Conservation (phyloP, 2,113 vertebrate species). For the Baryphthengus martii region DNA sequence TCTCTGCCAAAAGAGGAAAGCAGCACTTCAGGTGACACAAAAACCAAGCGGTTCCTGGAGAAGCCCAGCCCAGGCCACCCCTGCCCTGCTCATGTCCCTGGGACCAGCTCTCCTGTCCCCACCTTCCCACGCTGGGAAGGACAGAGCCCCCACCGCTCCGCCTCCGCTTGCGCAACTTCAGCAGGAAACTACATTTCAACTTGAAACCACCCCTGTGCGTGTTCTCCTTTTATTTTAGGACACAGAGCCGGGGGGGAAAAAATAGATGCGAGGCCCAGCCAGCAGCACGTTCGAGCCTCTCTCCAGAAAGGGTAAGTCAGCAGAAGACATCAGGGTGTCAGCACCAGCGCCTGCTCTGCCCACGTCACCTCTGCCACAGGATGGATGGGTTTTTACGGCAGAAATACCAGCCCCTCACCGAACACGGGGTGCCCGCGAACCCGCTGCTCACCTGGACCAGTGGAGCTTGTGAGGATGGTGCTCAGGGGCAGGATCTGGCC, state of each 20-base stretch:
- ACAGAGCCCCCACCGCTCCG: rapidly evolving
- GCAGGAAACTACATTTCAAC: not conserved
- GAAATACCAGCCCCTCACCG: not conserved
- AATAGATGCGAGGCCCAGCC: not conserved
- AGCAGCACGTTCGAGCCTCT: not conserved
- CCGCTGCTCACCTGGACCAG: not conserved
- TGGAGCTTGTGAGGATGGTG: rapidly evolving
- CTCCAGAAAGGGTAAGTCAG: not conserved
- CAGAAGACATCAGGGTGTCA: not conserved
- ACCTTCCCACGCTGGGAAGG: too few relatives aligned
- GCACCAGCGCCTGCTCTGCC: not conserved
- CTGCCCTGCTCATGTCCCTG: not conserved
- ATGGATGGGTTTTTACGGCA: rapidly evolving
- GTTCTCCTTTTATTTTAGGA: not conserved
- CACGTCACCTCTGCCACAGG: rapidly evolving
- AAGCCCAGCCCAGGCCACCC: not conserved
- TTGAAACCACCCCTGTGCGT: not conserved
- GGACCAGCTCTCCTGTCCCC: rapidly evolving
- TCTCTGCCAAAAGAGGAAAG: not conserved
- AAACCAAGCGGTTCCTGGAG: not conserved
- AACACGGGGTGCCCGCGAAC: rapidly evolving
- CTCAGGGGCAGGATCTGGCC: rapidly evolving
- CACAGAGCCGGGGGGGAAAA: not conserved
- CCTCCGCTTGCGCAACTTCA: rapidly evolving
- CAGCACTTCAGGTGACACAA: not conserved